phyloP scores from a whole-genome alignment of 2,888 invertebrate genomes.

The Frankliniella fusca region DNA sequence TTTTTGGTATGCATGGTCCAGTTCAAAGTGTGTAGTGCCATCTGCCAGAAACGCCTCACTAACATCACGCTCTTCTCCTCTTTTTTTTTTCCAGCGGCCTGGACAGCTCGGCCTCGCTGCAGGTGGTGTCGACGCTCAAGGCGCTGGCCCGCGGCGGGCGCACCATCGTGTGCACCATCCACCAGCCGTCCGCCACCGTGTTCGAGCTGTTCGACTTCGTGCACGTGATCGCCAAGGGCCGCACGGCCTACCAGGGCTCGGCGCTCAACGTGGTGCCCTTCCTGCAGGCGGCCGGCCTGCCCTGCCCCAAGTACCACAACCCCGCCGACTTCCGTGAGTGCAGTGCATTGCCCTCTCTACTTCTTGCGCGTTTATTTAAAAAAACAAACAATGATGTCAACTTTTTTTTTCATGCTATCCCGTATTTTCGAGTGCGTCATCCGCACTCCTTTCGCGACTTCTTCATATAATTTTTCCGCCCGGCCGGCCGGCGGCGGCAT shows the following conservation, averaged over 20 bases:
- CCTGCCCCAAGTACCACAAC: constrained; percentile 58
- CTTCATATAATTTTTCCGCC: too few relatives aligned
- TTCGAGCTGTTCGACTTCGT: constrained; percentile 57
- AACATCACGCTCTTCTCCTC: background rate
- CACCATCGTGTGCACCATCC: constrained; percentile 58
- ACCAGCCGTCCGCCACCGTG: constrained; percentile 57
- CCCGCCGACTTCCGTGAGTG: constrained; percentile 58
- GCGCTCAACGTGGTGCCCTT: constrained; percentile 52
- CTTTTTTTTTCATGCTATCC: too few relatives aligned
- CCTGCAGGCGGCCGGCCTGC: constrained; percentile 50
- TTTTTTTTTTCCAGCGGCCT: constrained; percentile 53
- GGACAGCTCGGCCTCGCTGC: constrained; percentile 54
- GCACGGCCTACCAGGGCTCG: constrained; percentile 55
- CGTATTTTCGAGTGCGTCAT: too few relatives aligned
- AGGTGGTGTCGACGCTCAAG: constrained; percentile 53
- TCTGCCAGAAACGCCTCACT: too few relatives aligned
- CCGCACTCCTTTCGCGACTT: too few relatives aligned
- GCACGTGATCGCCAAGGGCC: constrained; percentile 56
- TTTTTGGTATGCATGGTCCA: too few relatives aligned
- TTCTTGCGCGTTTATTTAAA: background rate
- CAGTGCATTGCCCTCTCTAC: constrained; percentile 53
- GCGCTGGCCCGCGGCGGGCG: constrained; percentile 52
- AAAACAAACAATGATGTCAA: background rate
- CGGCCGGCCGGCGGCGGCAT: too few relatives aligned
- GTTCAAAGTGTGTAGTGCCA: too few relatives aligned